Percentiles rank a stretch among this genome's conserved stretches.
Conservation (phyloP, 1,140 invertebrate species). For the Sinonovacula constricta region DNA sequence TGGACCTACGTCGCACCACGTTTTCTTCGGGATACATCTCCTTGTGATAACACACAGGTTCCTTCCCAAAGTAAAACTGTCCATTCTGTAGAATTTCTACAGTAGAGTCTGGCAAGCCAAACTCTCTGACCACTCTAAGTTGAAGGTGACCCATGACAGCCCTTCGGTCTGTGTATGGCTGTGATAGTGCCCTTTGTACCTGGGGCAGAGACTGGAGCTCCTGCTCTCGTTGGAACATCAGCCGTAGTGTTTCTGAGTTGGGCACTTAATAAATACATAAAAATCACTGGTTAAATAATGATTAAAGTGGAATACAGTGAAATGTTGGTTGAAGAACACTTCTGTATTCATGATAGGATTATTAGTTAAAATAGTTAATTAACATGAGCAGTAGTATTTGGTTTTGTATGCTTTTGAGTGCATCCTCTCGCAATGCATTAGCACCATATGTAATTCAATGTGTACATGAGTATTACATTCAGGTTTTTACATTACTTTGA, state of each 20-base stretch:
- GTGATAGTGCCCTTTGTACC: slow-evolving; percentile 86
- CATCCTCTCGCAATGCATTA: no score
- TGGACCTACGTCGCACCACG: slow-evolving; percentile 37
- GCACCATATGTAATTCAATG: no score
- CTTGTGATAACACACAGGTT: slow-evolving; percentile 19
- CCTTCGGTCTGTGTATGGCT: slow-evolving; percentile 87
- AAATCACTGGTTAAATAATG: no score
- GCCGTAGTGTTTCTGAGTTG: slow-evolving; percentile 84
- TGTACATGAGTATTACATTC: no score
- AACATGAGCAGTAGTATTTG: no score
- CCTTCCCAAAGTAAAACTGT: slow-evolving; percentile 66
- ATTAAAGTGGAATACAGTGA: no score
- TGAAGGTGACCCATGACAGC: slow-evolving; percentile 89
- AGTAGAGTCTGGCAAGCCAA: slow-evolving; percentile 94
- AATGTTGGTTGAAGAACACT: no score
- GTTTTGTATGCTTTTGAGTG: no score
- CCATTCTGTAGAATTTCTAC: slow-evolving; percentile 88
- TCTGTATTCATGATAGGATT: no score
- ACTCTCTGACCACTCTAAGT: slow-evolving; percentile 93
- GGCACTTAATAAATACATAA: no score
- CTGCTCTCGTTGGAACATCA: slow-evolving; percentile 91
- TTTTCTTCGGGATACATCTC: slow-evolving; percentile 28
- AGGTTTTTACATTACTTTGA: no score
- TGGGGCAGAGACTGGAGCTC: slow-evolving; percentile 89
- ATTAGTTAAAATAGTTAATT: no score